Percentiles rank a stretch among this genome's conserved stretches.
Conservation (phyloP, 1,140 invertebrate genomes). For the Eumeta japonica region DNA sequence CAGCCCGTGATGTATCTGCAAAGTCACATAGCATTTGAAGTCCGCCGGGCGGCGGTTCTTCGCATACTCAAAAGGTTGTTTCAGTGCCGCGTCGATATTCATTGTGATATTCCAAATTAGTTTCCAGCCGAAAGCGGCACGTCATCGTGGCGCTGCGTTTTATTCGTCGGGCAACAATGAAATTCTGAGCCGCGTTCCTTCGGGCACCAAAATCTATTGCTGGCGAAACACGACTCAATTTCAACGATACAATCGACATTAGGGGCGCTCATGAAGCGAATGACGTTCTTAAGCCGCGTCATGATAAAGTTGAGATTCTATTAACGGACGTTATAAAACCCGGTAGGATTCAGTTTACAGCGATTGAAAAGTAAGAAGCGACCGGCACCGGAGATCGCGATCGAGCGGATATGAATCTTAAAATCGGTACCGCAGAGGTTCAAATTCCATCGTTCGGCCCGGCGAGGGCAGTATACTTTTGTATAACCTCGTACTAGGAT, state of each 20-base stretch:
- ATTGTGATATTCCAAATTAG: conserved; percentile 56
- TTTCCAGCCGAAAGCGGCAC: conserved; percentile 46
- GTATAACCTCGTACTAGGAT: conserved; percentile 23
- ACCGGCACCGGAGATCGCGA: too few species aligned
- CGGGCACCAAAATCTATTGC: conserved; percentile 32
- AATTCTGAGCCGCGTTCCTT: conserved; percentile 46
- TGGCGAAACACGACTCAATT: conserved; percentile 41
- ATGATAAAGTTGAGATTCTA: conserved; percentile 43
- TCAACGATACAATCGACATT: conserved; percentile 32
- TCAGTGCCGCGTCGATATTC: conserved; percentile 47
- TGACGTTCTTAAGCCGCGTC: conserved; percentile 25
- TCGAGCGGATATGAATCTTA: too few species aligned
- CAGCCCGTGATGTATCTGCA: too few species aligned
- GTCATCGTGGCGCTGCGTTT: conserved; percentile 50
- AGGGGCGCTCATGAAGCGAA: conserved; percentile 19
- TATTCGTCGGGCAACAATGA: conserved; percentile 45
- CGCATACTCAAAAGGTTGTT: conserved; percentile 47
- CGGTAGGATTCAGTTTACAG: conserved; percentile 25
- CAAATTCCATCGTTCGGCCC: too few species aligned
- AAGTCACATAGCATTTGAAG: too few species aligned
- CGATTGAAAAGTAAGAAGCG: too few species aligned
- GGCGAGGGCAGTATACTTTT: too few species aligned
- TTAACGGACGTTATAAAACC: conserved; percentile 22
- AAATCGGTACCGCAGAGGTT: too few species aligned
- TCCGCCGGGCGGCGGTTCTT: too few species aligned